These are phyloP conservation scores for Bradysia coprophila DNA, from an alignment of 1,140 invertebrate genomes.

Conservation along the genomic window DNA sequence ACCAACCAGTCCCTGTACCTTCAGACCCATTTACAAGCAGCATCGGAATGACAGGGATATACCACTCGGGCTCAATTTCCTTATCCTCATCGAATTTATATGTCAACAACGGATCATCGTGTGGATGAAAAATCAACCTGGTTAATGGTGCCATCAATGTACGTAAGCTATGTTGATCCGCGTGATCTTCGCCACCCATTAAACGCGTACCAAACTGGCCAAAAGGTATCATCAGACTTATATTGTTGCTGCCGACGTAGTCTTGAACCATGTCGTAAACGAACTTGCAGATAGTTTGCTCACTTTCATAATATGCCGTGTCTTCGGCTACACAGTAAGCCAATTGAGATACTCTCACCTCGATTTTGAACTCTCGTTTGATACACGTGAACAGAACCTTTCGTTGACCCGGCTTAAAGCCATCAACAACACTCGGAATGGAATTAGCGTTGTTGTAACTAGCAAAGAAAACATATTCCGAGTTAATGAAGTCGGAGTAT, in stretches of 20 bases:
- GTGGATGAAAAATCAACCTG: slow-evolving; percentile 66
- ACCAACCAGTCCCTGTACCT: slow-evolving; percentile 98
- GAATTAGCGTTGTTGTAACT: slow-evolving; percentile 95
- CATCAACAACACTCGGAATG: slow-evolving; percentile 88
- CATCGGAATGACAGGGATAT: slow-evolving; percentile 93
- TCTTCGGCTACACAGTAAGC: slow-evolving; percentile 94
- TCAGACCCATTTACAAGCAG: slow-evolving; percentile 93
- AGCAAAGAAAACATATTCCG: slow-evolving; percentile 92
- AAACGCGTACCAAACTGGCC: slow-evolving; percentile 91
- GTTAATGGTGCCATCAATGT: slow-evolving; percentile 71
- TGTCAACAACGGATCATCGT: slow-evolving; percentile 75
- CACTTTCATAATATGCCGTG: slow-evolving; percentile 98
- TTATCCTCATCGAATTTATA: slow-evolving; percentile 91
- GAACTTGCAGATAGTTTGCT: slow-evolving; percentile 83
- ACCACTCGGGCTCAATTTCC: slow-evolving; percentile 84
- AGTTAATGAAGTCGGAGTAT: slow-evolving; percentile 93
- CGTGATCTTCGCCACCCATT: slow-evolving; percentile 86
- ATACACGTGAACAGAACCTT: slow-evolving; percentile 94
- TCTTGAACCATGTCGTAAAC: slow-evolving; percentile 98
- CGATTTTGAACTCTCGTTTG: slow-evolving; percentile 89
- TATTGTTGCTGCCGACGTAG: slow-evolving; percentile 96
- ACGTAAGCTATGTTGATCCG: slow-evolving; percentile 97
- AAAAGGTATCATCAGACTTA: slow-evolving; percentile 86
- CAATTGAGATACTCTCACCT: slow-evolving; percentile 96
- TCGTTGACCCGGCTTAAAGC: slow-evolving; percentile 91